A percentile compares a stretch with the other conserved stretches of the same genome.
Evolutionary conservation across 2,888 invertebrate genomes (phyloP).

Genomic region (Eupelmus urozonus): DNA sequence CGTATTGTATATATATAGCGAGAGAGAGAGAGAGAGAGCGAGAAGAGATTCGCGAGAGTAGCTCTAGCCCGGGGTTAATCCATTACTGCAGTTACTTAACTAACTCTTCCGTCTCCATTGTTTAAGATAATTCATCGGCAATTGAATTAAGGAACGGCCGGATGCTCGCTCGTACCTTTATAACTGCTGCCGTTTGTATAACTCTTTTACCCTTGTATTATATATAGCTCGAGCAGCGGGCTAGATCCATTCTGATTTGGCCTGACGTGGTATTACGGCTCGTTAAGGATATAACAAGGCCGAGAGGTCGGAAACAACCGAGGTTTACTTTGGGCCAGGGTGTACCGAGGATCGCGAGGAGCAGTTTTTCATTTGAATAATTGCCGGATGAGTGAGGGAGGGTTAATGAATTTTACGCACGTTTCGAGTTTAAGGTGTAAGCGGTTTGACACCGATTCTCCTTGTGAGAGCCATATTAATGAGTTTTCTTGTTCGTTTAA

Average conservation of each 20-base stretch:
- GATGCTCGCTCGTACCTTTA: slow-evolving; percentile 31
- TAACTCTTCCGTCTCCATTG: slow-evolving; percentile 59
- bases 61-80: slow-evolving; percentile 52
- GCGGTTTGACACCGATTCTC: no score
- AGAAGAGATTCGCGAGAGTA: slow-evolving; percentile 1
- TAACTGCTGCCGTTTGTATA: slow-evolving; percentile 10
- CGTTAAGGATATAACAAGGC: not conserved
- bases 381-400: not conserved
- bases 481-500: no score
- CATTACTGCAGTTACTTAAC: slow-evolving; percentile 60
- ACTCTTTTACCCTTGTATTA: slow-evolving; percentile 15
- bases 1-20: not conserved
- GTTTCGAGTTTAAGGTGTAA: no score
- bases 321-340: slow-evolving; percentile 4
- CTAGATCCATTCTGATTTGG: slow-evolving; percentile 21
- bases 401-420: no score
- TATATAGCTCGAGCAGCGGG: no score
- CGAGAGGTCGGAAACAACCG: slow-evolving; percentile 17
- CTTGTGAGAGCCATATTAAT: no score
- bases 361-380: slow-evolving; percentile 41
- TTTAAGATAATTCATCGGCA: slow-evolving; percentile 62
- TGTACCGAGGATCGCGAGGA: not conserved
- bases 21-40: not conserved
- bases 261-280: slow-evolving; percentile 19
- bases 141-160: slow-evolving; percentile 59